These are phyloP conservation scores for Xiphophorus hellerii DNA, from an alignment of 2,113 vertebrate genomes.

Conservation along the genomic window DNA sequence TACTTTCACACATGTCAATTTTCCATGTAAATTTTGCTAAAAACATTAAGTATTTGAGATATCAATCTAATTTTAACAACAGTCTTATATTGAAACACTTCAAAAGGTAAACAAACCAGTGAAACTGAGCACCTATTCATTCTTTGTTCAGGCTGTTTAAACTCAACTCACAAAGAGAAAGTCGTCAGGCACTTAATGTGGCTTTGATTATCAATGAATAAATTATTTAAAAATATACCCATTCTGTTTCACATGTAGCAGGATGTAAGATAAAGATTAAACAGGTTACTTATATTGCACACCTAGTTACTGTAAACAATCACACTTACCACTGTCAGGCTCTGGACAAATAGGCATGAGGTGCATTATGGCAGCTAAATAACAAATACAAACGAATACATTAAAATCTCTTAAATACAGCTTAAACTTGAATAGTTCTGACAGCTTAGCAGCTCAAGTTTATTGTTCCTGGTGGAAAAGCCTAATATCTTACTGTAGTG, in stretches of 20 bases:
- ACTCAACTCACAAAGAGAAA: neutral
- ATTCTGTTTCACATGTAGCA: neutral
- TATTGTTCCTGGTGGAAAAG: neutral
- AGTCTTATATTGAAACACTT: constrained; percentile 25
- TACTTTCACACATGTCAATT: constrained; percentile 1
- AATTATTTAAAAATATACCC: neutral
- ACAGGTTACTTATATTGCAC: constrained; percentile 18
- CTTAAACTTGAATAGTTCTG: neutral
- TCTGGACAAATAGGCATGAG: neutral
- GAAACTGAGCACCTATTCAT: neutral
- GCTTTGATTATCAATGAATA: neutral
- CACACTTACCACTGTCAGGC: constrained; percentile 30
- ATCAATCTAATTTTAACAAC: constrained; percentile 3
- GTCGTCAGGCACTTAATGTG: constrained; percentile 47
- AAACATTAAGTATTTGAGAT: constrained; percentile 1
- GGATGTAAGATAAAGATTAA: neutral
- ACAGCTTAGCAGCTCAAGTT: neutral
- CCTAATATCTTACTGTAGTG: neutral
- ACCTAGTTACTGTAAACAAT: constrained; percentile 40
- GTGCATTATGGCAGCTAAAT: constrained; percentile 5
- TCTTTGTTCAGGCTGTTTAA: neutral
- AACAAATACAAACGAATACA: constrained; percentile 11
- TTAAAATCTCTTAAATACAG: constrained; percentile 5
- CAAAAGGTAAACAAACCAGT: constrained; percentile 4
- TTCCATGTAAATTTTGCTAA: neutral